Percentiles rank a stretch among this genome's conserved stretches.
Conservation (phyloP, 2,888 invertebrate genomes). For the Cyclophora punctaria region DNA sequence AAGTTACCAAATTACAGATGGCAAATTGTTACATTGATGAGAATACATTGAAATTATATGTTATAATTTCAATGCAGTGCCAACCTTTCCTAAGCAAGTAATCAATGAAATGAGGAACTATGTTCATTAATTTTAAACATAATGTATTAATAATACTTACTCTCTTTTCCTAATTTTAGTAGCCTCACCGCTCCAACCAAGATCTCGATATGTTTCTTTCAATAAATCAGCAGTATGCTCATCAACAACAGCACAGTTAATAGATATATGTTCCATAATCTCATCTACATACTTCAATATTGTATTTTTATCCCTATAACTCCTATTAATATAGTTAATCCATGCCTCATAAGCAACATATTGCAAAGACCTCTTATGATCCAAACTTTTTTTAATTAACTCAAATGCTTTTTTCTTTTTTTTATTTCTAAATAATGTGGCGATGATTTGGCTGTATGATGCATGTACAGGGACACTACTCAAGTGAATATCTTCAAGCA, state of each 20-base stretch:
- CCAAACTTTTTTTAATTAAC: slow-evolving; percentile 73
- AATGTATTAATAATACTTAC: slow-evolving; percentile 30
- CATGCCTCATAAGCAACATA: slow-evolving; percentile 69
- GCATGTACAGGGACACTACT: slow-evolving; percentile 55
- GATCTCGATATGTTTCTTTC: slow-evolving; percentile 34
- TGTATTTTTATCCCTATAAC: slow-evolving; percentile 43
- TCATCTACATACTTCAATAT: slow-evolving; percentile 66
- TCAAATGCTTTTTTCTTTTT: slow-evolving; percentile 76
- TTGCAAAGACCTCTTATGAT: slow-evolving; percentile 50
- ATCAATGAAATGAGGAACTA: no score
- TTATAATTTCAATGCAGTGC: no score
- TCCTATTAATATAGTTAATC: slow-evolving; percentile 61
- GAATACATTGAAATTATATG: no score
- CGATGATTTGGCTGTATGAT: slow-evolving; percentile 70
- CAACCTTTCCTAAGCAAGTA: no score
- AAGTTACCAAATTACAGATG: no score
- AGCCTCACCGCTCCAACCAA: slow-evolving; percentile 47
- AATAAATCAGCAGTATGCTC: slow-evolving; percentile 38
- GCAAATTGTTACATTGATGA: no score
- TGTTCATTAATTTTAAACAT: no score
- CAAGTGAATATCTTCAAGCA: slow-evolving; percentile 76
- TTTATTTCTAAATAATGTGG: slow-evolving; percentile 75
- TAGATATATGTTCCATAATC: slow-evolving; percentile 73
- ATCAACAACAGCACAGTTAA: slow-evolving; percentile 51
- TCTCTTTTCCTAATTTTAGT: slow-evolving; percentile 41